A percentile compares a stretch with the other conserved stretches of the same genome.
phyloP scores from a whole-genome alignment of 2,888 invertebrate species.

The Phrixothrix hirtus region DNA sequence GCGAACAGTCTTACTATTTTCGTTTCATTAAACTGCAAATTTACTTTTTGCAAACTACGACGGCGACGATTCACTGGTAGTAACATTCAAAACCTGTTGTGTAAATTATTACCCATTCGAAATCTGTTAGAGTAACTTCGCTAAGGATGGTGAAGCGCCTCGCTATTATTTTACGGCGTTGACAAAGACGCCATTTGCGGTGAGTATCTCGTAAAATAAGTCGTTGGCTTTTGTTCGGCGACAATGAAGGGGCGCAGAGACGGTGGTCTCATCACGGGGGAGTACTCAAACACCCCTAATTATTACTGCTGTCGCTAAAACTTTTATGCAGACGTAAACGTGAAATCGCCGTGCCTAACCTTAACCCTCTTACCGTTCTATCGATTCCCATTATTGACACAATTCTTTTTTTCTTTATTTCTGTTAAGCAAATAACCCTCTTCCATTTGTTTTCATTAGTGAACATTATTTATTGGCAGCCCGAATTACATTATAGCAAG shows the following conservation, averaged over 20 bases:
- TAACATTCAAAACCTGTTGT: conserved; percentile 40
- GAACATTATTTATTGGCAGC: conserved; percentile 28
- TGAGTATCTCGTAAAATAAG: conserved; percentile 45
- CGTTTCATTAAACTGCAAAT: conserved; percentile 25
- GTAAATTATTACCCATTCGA: conserved; percentile 36
- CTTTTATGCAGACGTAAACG: conserved; percentile 45
- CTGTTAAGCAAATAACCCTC: conserved; percentile 20
- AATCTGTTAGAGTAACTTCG: conserved; percentile 31
- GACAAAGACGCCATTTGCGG: conserved; percentile 41
- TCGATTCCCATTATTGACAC: conserved; percentile 17
- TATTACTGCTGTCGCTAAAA: conserved; percentile 48
- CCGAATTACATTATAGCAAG: conserved; percentile 32
- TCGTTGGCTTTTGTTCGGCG: conserved; percentile 39
- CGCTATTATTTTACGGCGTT: conserved; percentile 44
- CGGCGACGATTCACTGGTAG: conserved; percentile 19
- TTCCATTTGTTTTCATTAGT: conserved; percentile 37
- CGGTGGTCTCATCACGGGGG: conserved; percentile 41
- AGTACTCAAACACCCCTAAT: conserved; percentile 45
- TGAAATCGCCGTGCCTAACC: conserved; percentile 23
- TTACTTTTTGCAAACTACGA: conserved; percentile 20
- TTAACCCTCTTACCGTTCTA: conserved; percentile 25
- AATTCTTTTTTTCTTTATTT: conserved; percentile 9
- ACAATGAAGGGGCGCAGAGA: conserved; percentile 34
- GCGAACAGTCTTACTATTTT: conserved; percentile 22
- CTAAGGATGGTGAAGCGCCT: conserved; percentile 33